Evolutionary conservation across 2,888 invertebrate genomes (phyloP), one percentile per base, ranked within the genome.

Genomic region (Venustoraphidia nigricollis): DNA sequence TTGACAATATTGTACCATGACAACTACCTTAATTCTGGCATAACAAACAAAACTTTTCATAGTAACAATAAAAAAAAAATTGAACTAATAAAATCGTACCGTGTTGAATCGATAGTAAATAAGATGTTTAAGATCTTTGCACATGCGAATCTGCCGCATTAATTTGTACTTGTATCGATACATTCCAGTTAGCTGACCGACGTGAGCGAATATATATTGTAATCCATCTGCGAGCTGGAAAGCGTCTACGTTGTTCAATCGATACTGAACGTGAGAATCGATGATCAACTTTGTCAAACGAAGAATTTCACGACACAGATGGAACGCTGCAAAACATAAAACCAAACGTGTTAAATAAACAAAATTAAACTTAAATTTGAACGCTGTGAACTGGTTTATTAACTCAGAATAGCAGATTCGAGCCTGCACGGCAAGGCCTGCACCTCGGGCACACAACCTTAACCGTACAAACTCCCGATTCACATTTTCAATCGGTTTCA

Each of bases 71-170:
- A 47, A 27, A 52, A 42, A 11, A 47, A 11, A 48, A 36, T 45
- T 34, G 34, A 17, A 27, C 27, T 34, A 14, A 42, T 34, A 34
- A 3, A 14, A 44, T 75, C 81, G 79, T 66, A 90, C 91, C 45
- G 97, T 97, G 65, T 97, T 97, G 67, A 97, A 97, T 52, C 98
- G 79, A 71, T 99, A 99, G 70, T 99, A 99, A 59, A 98, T 93
- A 55, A 99, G 73, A 77, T 99, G 98, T 64, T 99, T 99, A 58
- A 99, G 72, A 71, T 99, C 98, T 69, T 99, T 99, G 76, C 98
- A 99, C 98, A 99, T 99, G 45, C 98, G 75, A 57, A 98, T 97
- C 70, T 97, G 97, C 61, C 94, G 76, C 96, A 97, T 97, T 48
- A 97, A 73, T 66, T 97, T 97, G 71, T 97, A 97, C 62, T 94